Conservation (phyloP, 2,113 vertebrate species). For the Blennius ocellaris region DNA sequence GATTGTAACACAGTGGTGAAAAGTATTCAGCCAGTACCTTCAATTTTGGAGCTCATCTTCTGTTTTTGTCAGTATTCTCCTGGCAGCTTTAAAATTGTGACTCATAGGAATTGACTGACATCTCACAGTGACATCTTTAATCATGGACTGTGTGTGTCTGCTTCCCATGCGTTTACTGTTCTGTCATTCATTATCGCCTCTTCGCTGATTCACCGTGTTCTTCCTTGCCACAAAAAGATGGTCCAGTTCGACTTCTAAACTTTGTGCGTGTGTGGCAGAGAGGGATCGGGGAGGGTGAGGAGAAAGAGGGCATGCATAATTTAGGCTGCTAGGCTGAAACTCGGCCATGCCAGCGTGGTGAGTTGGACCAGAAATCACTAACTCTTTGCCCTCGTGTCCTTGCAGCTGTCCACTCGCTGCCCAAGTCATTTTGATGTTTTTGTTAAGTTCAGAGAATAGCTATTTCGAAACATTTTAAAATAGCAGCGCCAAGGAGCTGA, state of each 20-base stretch:
- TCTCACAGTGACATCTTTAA: not conserved
- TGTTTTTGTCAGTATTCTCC: not conserved
- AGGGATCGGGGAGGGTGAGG: not conserved
- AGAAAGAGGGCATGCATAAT: constrained; percentile 61
- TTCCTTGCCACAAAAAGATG: not conserved
- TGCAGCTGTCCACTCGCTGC: constrained; percentile 4
- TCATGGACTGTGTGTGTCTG: not conserved
- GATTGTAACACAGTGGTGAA: not conserved
- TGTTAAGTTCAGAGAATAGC: not conserved
- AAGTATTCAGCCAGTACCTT: too few species aligned
- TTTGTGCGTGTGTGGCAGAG: constrained; percentile 23
- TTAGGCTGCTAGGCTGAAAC: constrained; percentile 47
- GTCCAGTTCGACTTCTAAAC: constrained; percentile 17
- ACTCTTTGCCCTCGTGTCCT: constrained; percentile 30
- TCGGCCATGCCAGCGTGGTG: constrained; percentile 23
- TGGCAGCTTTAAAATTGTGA: constrained; percentile 19
- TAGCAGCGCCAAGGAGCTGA: too few species aligned
- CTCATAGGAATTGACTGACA: constrained; percentile 9
- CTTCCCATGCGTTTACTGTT: not conserved
- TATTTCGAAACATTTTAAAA: too few species aligned
- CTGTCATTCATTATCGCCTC: constrained; percentile 7
- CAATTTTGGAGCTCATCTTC: not conserved
- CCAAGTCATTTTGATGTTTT: not conserved
- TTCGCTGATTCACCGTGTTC: constrained; percentile 21
- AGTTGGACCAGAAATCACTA: constrained; percentile 50